A percentile compares a stretch with the other conserved stretches of the same genome.
Evolutionary conservation across 2,113 vertebrate genomes (phyloP).

Genomic region (Onychostruthus taczanowskii): DNA sequence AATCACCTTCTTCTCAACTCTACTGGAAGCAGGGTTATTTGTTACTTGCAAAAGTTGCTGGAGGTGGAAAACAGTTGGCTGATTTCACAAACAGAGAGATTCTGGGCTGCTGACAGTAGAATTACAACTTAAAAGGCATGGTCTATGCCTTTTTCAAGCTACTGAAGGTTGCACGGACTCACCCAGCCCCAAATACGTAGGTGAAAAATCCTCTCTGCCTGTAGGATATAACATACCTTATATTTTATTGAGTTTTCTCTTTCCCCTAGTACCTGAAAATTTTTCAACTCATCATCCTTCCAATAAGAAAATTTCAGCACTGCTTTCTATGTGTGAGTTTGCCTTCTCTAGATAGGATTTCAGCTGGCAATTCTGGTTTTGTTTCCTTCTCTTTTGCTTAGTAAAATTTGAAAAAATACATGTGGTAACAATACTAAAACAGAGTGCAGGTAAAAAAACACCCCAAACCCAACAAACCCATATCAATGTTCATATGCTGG

Average conservation of each 20-base stretch:
- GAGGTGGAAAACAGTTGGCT: background rate
- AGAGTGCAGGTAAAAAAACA: background rate
- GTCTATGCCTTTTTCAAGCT: background rate
- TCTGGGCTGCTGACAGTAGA: background rate
- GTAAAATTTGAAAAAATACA: background rate
- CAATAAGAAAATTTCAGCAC: background rate
- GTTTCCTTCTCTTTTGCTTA: background rate
- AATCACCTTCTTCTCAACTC: background rate
- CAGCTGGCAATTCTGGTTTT: background rate
- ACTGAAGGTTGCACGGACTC: background rate
- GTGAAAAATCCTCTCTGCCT: background rate
- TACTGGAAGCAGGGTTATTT: background rate
- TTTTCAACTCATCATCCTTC: background rate
- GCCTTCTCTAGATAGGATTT: background rate
- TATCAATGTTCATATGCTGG: background rate
- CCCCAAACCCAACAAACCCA: rapidly evolving
- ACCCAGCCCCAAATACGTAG: rapidly evolving
- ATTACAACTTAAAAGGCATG: background rate
- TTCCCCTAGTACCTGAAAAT: background rate
- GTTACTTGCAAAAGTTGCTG: background rate
- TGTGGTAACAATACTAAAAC: background rate
- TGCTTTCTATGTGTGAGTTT: background rate
- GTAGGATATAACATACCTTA: background rate
- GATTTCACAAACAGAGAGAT: background rate
- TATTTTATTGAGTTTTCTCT: background rate